phyloP scores from a whole-genome alignment of 1,140 invertebrate species.

The Macrobrachium rosenbergii region DNA sequence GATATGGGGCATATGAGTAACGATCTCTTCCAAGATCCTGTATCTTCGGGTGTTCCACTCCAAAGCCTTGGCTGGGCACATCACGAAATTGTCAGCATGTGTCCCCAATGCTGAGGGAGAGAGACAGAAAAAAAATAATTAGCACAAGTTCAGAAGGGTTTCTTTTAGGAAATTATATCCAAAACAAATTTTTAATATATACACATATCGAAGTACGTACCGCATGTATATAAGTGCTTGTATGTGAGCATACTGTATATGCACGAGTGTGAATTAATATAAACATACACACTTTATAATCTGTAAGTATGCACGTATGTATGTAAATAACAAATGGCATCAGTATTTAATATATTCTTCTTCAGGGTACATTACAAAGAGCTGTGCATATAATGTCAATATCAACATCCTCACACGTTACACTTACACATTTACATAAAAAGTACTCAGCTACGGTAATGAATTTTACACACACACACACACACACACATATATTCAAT shows the following conservation, averaged over 20 bases:
- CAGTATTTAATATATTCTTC: too few species aligned
- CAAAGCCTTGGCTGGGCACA: constrained; percentile 80
- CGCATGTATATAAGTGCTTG: neutral
- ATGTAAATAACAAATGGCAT: too few species aligned
- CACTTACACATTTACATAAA: too few species aligned
- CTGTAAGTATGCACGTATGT: too few species aligned
- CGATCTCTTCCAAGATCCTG: constrained; percentile 81
- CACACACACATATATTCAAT: too few species aligned
- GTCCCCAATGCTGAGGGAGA: constrained; percentile 77
- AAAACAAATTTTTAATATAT: too few species aligned
- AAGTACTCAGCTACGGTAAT: too few species aligned
- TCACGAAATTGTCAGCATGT: constrained; percentile 81
- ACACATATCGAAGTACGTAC: neutral
- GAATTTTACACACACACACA: too few species aligned
- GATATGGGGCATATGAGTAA: constrained; percentile 79
- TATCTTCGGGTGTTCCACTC: constrained; percentile 79
- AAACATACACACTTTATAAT: neutral
- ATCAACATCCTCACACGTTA: too few species aligned
- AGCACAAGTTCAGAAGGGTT: neutral
- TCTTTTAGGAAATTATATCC: neutral
- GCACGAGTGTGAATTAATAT: neutral
- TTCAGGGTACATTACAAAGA: too few species aligned
- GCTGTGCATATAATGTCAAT: too few species aligned
- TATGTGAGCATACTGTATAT: neutral
- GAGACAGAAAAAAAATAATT: neutral